phyloP scores from a whole-genome alignment of 2,113 vertebrate genomes.

The Muntiacus reevesi region DNA sequence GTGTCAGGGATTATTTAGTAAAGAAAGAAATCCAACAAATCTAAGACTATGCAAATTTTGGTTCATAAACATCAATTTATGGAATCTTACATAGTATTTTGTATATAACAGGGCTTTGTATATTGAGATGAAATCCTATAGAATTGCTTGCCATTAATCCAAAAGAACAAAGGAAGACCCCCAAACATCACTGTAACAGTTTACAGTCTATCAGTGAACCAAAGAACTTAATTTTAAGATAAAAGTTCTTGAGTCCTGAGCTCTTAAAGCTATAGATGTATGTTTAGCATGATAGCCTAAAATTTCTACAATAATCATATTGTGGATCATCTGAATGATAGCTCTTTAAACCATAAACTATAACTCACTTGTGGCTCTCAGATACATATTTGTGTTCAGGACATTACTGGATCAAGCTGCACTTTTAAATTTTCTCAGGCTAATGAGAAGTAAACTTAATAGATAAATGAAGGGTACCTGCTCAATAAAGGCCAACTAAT shows the following conservation, averaged over 20 bases:
- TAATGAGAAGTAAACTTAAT: background rate
- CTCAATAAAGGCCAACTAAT: background rate
- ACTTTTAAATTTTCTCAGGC: background rate
- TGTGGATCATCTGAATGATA: background rate
- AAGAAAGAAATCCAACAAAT: background rate
- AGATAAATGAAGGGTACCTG: background rate
- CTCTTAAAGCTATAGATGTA: background rate
- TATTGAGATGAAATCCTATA: background rate
- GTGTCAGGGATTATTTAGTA: background rate
- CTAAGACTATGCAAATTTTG: background rate
- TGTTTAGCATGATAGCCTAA: background rate
- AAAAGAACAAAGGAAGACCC: background rate
- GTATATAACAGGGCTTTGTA: background rate
- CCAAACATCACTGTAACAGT: background rate
- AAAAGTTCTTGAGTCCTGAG: background rate
- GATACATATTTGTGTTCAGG: background rate
- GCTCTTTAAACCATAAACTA: background rate
- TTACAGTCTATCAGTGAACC: background rate
- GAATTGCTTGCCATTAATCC: background rate
- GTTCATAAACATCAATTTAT: background rate
- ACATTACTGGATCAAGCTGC: background rate
- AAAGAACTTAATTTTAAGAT: background rate
- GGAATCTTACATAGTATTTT: background rate
- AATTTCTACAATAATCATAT: background rate
- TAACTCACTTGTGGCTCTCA: background rate